Evolutionary conservation across 2,888 invertebrate genomes (phyloP).

Genomic region (Malachius bipustulatus): DNA sequence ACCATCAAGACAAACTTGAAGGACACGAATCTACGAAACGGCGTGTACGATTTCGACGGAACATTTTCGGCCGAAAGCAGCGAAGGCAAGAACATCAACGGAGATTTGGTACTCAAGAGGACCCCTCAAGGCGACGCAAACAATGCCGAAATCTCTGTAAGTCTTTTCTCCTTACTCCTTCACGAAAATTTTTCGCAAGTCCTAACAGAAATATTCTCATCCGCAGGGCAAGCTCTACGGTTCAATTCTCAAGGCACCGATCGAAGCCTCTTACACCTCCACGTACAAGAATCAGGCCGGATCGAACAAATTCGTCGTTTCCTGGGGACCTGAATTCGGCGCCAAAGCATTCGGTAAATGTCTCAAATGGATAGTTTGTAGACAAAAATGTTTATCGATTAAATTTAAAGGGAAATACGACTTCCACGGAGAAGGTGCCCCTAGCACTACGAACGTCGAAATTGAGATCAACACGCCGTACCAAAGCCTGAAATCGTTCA

Average conservation of each 20-base stretch:
- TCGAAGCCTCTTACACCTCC: slow-evolving; percentile 27
- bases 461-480: slow-evolving; percentile 43
- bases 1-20: slow-evolving; percentile 31
- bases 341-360: slow-evolving; percentile 22
- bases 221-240: slow-evolving; percentile 31
- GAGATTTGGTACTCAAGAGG: slow-evolving; percentile 34
- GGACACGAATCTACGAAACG: slow-evolving; percentile 35
- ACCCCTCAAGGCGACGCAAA: slow-evolving; percentile 28
- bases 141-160: slow-evolving; percentile 21
- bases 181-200: too few relatives aligned
- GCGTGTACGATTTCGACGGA: slow-evolving; percentile 34
- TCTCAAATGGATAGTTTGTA: too few relatives aligned
- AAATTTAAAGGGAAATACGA: slow-evolving; percentile 39
- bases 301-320: slow-evolving; percentile 19
- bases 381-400: too few relatives aligned
- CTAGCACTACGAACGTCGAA: slow-evolving; percentile 37
- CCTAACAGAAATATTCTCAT: slow-evolving; percentile 1
- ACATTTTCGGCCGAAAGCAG: slow-evolving; percentile 36
- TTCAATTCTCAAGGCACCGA: slow-evolving; percentile 29
- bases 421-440: slow-evolving; percentile 29
- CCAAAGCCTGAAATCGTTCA: slow-evolving; percentile 46
- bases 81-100: slow-evolving; percentile 39
- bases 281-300: slow-evolving; percentile 17
- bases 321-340: slow-evolving; percentile 31
- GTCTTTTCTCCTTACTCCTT: too few relatives aligned